A percentile compares a stretch with the other conserved stretches of the same genome.
These are phyloP conservation scores for Cydia pomonella DNA, from an alignment of 1,140 invertebrate genomes.

Conservation along the genomic window DNA sequence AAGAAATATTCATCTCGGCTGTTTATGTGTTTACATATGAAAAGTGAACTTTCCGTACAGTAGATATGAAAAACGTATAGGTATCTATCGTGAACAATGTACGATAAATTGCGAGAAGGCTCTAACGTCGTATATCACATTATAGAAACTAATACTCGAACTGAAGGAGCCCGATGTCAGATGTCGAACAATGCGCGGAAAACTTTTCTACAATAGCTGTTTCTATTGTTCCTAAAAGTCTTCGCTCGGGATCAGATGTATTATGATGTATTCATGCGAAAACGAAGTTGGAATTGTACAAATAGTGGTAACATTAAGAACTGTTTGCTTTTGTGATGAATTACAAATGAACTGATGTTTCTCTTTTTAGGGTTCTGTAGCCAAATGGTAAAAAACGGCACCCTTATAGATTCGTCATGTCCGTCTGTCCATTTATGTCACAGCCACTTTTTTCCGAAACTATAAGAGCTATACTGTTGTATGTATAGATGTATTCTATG, in stretches of 20 bases:
- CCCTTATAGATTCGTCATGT: no score
- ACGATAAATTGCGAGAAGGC: background rate
- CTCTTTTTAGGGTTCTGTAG: no score
- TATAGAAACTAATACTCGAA: background rate
- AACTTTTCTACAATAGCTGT: background rate
- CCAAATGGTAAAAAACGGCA: no score
- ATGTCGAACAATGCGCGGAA: background rate
- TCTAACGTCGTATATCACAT: background rate
- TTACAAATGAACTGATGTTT: background rate
- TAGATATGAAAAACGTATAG: no score
- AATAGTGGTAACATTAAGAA: background rate
- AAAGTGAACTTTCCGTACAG: no score
- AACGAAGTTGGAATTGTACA: background rate
- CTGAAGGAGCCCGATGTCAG: background rate
- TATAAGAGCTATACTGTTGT: no score
- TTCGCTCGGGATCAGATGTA: slow-evolving; percentile 4
- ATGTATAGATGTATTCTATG: no score
- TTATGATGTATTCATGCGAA: slow-evolving; percentile 1
- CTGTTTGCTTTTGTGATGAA: background rate
- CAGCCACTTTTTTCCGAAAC: no score
- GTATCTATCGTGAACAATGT: background rate
- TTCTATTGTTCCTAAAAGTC: background rate
- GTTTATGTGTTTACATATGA: no score
- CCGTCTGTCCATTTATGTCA: no score
- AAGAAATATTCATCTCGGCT: no score